Percentiles rank a stretch among this genome's conserved stretches.
These are phyloP conservation scores for Heliconius charithonia DNA, from an alignment of 2,888 invertebrate genomes.

Conservation along the genomic window DNA sequence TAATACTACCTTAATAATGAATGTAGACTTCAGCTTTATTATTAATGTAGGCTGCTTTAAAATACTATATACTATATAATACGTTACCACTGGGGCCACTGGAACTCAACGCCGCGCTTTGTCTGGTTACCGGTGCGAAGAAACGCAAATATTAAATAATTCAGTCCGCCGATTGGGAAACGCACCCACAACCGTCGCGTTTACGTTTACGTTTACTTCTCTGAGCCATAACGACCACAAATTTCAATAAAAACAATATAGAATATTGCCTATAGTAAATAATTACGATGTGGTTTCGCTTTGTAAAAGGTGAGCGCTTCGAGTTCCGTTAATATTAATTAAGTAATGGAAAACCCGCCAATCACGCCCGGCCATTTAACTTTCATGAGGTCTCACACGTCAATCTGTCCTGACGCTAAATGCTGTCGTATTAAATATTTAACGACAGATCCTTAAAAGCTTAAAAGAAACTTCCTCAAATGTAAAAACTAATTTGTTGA, in stretches of 20 bases:
- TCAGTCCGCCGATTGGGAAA: too few species aligned
- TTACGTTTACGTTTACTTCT: too few species aligned
- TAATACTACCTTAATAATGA: background rate
- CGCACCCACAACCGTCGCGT: too few species aligned
- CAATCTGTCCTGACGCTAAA: conserved; percentile 45
- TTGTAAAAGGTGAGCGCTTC: conserved; percentile 24
- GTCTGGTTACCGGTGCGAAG: too few species aligned
- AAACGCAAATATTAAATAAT: too few species aligned
- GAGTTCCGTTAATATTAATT: conserved; percentile 18
- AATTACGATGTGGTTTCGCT: conserved; percentile 11
- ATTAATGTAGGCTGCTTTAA: too few species aligned
- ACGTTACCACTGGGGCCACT: too few species aligned
- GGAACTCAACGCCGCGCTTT: too few species aligned
- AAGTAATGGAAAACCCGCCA: conserved; percentile 45
- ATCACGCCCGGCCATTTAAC: conserved; percentile 50
- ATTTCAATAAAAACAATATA: conserved; percentile 2
- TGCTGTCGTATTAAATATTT: conserved; percentile 43
- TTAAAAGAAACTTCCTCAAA: background rate
- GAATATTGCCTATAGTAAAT: conserved; percentile 16
- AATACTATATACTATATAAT: too few species aligned
- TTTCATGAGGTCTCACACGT: conserved; percentile 51
- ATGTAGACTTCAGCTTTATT: too few species aligned
- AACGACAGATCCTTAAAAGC: conserved; percentile 39
- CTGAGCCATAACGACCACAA: background rate
- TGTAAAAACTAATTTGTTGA: background rate